phyloP scores from a whole-genome alignment of 2,113 vertebrate genomes.

The Aplodontia rufa region DNA sequence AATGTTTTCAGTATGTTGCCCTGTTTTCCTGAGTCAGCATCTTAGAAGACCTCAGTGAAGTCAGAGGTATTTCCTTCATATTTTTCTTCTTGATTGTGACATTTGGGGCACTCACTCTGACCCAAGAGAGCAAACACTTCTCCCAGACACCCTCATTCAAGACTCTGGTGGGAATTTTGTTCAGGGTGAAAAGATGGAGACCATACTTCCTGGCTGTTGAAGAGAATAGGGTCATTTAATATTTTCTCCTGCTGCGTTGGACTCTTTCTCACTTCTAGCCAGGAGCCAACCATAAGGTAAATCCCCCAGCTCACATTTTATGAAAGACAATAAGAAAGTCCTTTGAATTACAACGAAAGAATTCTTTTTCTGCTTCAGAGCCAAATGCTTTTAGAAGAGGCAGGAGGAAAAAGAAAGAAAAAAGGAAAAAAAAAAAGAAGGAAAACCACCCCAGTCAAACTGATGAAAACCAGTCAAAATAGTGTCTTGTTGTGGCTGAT shows the following conservation, averaged over 20 bases:
- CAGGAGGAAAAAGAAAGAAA: neutral
- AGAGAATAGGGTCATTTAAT: slow-evolving; percentile 15
- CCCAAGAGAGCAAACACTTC: neutral
- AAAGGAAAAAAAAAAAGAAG: too few species aligned
- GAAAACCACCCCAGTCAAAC: neutral
- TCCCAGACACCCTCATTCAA: neutral
- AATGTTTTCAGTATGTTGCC: slow-evolving; percentile 71
- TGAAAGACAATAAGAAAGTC: slow-evolving; percentile 42
- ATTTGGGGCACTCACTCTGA: neutral
- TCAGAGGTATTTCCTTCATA: neutral
- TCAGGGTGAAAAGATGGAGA: neutral
- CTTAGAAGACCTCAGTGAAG: slow-evolving; percentile 30
- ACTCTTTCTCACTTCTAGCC: neutral
- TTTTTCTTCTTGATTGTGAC: neutral
- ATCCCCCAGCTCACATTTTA: slow-evolving; percentile 46
- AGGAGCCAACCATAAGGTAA: slow-evolving; percentile 43
- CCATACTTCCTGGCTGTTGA: neutral
- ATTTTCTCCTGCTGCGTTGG: neutral
- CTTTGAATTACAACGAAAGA: slow-evolving; percentile 58
- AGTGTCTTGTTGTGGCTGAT: slow-evolving; percentile 46
- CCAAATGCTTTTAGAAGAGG: slow-evolving; percentile 64
- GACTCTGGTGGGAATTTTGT: neutral
- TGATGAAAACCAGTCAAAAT: slow-evolving; percentile 72
- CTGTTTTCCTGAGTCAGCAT: slow-evolving; percentile 65
- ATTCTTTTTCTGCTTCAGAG: slow-evolving; percentile 20